Evolutionary conservation across 2,888 invertebrate genomes (phyloP), one percentile per base, ranked within the genome.

Genomic region (Calameuta pallipes): DNA sequence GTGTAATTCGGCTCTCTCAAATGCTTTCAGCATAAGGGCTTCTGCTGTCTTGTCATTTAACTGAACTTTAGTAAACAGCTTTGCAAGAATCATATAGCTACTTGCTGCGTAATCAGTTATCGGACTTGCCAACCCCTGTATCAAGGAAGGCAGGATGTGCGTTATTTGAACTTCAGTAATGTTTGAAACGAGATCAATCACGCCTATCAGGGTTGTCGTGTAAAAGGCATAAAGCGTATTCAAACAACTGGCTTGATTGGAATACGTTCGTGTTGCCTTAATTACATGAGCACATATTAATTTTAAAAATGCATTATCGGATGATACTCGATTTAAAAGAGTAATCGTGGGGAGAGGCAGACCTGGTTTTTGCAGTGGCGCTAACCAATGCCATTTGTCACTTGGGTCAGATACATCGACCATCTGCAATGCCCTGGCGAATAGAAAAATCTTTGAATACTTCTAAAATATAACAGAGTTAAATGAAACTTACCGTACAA

Each of bases 151-250:
- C 36, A 98, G 87, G 36, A 98, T 92, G 30, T 94, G 93, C 74
- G 94, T 93, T 2, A 98, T 90, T 77, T 96, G 94, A 80, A 94
- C 90, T 89, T 96, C 95, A 75, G 94, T 92, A 11, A 95, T 87
- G 77, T 91, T 89, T 71, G 92, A 88, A 0, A 93, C 91, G 69
- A 93, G 92, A 80, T 96, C 94, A 15, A 97, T 92, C 56, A 94
- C 94, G 4, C 96, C 97, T 68, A 96, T 93, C 0, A 96, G 92
- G 0, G 95, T 94, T 23, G 96, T 95, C 76, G 96, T 95, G 89
- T 96, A 97, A 91, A 98, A 98, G 12, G 96, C 96, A 87, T 96
- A 95, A 2, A 96, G 93, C 0, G 96, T 95, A 76, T 94, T 95
- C 13, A 97, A 91, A 69, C 94, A 92, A 69, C 93, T 91, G 0